Base-by-base conservation (phyloP, 2,113 vertebrate genomes). In the Forbesichthys papilliferus region DNA sequence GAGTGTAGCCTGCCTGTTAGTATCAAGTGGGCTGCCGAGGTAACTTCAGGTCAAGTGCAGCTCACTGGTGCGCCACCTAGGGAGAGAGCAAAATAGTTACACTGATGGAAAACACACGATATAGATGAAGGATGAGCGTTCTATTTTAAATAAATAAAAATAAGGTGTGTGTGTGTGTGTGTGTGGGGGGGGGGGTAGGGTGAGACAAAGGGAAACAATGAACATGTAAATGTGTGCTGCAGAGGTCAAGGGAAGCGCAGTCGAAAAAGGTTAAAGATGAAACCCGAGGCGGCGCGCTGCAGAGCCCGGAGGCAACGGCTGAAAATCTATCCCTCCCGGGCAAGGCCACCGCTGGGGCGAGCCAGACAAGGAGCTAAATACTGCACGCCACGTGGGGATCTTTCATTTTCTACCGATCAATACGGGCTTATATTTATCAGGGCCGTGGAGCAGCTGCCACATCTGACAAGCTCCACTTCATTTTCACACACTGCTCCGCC, bases 361-460 rank as follows among this genome's bases (percentile, higher is more conserved):
- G 86, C 92, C 90, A 95, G 96, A 95, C 96, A 94, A 95, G 95
- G 94, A 95, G 96, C 96, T 96, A 98, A 98, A 96, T 95, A 95
- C 96, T 94, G 95, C 95, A 94, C 92, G 94, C 95, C 95, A 92
- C 95, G 88, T 89, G 93, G 96, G 95, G 96, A 98, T 96, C 95
- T 95, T 97, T 96, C 96, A 96, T 99, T 98, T 96, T 96, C 96
- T 95, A 93, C 94, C 94, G 96, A 98, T 99, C 97, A 96, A 98
- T 99, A 98, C 93, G 91, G 94, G 95, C 96, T 98, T 98, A 95
- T 99, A 98, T 99, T 98, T 98, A 98, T 98, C 96, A 97, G 94
- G 94, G 95, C 95, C 96, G 95, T 94, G 91, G 93, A 95, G 95
- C 96, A 95, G 96, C 96, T 96, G 95, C 95, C 96, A 95, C 95